Percentiles rank a stretch among this genome's conserved stretches.
Conservation (phyloP, 2,888 invertebrate genomes). For the Carcina quercana region DNA sequence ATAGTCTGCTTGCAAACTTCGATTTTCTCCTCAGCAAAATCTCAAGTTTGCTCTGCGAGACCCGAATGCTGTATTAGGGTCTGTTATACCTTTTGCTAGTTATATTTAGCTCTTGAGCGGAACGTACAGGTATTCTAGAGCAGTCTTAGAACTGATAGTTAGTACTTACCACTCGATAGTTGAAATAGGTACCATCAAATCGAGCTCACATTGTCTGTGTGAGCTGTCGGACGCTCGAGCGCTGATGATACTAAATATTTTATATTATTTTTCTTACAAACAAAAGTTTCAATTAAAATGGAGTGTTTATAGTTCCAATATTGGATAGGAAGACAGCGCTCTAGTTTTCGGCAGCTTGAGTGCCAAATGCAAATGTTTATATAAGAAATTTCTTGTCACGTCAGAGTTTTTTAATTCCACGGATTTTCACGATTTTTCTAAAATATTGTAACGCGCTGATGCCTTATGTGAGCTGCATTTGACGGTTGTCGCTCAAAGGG, state of each 20-base stretch:
- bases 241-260: no score
- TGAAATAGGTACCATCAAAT: slow-evolving; percentile 22
- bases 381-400: slow-evolving; percentile 12
- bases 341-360: slow-evolving; percentile 11
- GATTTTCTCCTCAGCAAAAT: slow-evolving; percentile 1
- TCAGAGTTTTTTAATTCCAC: slow-evolving; percentile 5
- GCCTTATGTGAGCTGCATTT: slow-evolving; percentile 16
- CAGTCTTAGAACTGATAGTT: slow-evolving; percentile 25
- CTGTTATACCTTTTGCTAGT: slow-evolving; percentile 2
- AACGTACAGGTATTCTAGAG: slow-evolving; percentile 24
- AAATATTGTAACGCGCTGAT: slow-evolving; percentile 16
- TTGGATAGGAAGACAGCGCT: no score
- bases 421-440: slow-evolving; percentile 14
- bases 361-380: slow-evolving; percentile 21
- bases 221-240: neutral
- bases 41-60: slow-evolving; percentile 2
- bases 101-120: slow-evolving; percentile 19
- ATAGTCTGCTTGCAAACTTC: slow-evolving; percentile 16
- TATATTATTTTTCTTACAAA: no score
- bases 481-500: slow-evolving; percentile 25
- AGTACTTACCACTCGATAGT: slow-evolving; percentile 22
- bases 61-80: slow-evolving; percentile 1
- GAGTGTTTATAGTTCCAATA: no score
- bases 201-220: slow-evolving; percentile 30
- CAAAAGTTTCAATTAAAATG: no score